Base-by-base conservation (phyloP, 1,140 invertebrate species). In the Saccostrea echinata region DNA sequence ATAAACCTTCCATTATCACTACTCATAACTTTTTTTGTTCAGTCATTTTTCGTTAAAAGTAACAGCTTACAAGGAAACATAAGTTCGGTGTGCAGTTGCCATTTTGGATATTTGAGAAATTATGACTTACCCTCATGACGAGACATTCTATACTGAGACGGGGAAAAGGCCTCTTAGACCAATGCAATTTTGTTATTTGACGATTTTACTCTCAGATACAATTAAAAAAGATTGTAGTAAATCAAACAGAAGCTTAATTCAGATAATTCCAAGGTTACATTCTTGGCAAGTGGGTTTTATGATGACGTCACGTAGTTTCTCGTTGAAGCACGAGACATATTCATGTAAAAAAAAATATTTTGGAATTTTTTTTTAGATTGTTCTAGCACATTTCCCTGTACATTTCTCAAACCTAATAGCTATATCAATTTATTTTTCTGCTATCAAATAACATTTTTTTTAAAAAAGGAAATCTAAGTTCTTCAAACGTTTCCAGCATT, bases 61-160 rank as follows among this genome's bases (percentile, higher is more conserved):
- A 57, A 71, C 27, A 18, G 81, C 53, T 52, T 43, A 83, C 21
- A 80, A 51, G 85, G 68, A 86, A 85, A 68, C 61, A 85, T 76
- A 84, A 84, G 87, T 80, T 81, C 24, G 80, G 35, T 68, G 82
- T 61, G 71, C 64, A 82, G 90, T 68, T 84, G 90, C 90, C 90
- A 91, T 91, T 89, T 91, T 91, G 90, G 71, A 86, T 68, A 43
- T 43, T 43, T 43, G 85, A 81, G 84, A 61, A 84, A 81, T 76
- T 85, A 89, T 82, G 61, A 95, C 96, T 95, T 96, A 97, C 97
- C 97, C 96, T 97, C 97, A 97, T 97, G 97, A 96, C 96, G 96
- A 96, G 96, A 97, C 97, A 97, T 97, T 96, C 96, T 92, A 90
- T 52, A 16, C 71, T 16, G 51, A 55, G 27, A 33, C 51, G 51